Conservation (phyloP, 1,140 invertebrate genomes). For the Cydia amplana region DNA sequence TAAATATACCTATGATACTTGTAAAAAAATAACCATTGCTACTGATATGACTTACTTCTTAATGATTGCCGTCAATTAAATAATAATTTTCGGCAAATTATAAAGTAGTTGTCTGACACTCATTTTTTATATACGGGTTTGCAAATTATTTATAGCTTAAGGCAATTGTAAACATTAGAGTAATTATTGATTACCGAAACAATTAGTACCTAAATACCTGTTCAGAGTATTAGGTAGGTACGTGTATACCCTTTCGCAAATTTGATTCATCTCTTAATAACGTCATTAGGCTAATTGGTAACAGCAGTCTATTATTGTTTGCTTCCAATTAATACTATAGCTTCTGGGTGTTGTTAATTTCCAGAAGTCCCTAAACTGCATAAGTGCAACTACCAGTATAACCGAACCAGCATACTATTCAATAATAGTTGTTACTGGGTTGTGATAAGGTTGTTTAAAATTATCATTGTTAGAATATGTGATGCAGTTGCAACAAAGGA, state of each 20-base stretch:
- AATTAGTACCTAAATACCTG: not conserved
- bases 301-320: not conserved
- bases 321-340: not conserved
- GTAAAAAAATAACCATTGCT: too few species aligned
- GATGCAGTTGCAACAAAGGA: constrained; percentile 52
- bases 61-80: not conserved
- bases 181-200: not conserved
- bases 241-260: not conserved
- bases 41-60: not conserved
- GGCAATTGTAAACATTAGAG: not conserved
- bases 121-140: not conserved
- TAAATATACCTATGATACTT: too few species aligned
- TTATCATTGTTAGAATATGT: not conserved
- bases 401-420: not conserved
- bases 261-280: not conserved
- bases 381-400: not conserved
- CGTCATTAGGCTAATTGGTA: not conserved
- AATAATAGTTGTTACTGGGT: not conserved
- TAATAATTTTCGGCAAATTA: not conserved
- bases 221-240: not conserved
- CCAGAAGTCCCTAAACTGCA: not conserved
- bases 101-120: not conserved
- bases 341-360: not conserved
- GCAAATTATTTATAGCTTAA: not conserved
- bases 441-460: not conserved